phyloP scores from a whole-genome alignment of 2,797 vertebrate genomes.

The Xiphophorus birchmanni region DNA sequence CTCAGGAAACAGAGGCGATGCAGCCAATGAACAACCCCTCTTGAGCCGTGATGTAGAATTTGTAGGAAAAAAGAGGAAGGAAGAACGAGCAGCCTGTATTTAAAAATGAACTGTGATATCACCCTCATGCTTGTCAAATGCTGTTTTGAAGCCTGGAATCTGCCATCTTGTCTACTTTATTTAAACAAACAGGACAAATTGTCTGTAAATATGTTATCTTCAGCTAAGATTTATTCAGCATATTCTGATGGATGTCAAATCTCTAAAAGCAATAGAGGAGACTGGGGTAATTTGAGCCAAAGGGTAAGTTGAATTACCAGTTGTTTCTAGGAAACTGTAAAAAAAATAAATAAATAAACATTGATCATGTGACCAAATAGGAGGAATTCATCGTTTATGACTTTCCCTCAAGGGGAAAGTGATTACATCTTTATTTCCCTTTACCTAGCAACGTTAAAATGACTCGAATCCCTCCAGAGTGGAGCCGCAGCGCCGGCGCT shows the following conservation, averaged over 20 bases:
- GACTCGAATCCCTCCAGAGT: too few relatives aligned
- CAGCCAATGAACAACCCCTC: background rate
- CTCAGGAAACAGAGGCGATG: background rate
- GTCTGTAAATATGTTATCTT: background rate
- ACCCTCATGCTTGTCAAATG: background rate
- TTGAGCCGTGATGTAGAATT: background rate
- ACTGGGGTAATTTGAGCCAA: too few relatives aligned
- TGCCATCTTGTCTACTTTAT: background rate
- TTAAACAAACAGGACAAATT: background rate
- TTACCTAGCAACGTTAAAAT: too few relatives aligned
- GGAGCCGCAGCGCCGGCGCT: too few relatives aligned
- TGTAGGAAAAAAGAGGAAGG: background rate
- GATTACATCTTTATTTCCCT: too few relatives aligned
- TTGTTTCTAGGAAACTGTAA: too few relatives aligned
- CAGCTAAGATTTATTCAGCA: background rate
- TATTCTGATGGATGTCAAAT: background rate
- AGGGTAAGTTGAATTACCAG: too few relatives aligned
- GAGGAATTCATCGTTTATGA: too few relatives aligned
- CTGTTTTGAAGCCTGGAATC: background rate
- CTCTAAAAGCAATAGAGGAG: background rate
- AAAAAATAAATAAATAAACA: too few relatives aligned
- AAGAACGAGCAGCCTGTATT: background rate
- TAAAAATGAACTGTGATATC: background rate
- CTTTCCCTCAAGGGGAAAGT: too few relatives aligned
- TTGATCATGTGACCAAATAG: too few relatives aligned